Evolutionary conservation across 2,113 vertebrate genomes (phyloP).

Genomic region (Donacobius atricapilla): DNA sequence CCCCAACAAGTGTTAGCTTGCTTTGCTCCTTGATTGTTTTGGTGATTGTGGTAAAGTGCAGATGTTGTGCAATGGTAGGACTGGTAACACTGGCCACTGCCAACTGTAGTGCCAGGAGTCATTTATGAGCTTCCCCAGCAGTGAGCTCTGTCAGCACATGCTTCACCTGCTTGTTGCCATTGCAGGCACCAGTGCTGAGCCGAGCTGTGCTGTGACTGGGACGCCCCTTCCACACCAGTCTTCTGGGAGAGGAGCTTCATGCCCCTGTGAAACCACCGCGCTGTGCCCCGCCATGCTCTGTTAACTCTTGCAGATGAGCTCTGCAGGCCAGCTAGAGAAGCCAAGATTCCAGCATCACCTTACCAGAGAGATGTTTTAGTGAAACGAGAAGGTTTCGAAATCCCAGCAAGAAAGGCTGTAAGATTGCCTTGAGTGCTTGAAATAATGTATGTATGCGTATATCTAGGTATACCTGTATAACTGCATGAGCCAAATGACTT

Average conservation of each 20-base stretch:
- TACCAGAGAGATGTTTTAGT: not conserved
- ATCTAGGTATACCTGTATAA: conserved; percentile 53
- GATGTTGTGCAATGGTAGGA: conserved; percentile 50
- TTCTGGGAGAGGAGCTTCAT: not conserved
- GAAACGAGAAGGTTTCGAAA: not conserved
- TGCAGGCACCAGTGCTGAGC: not conserved
- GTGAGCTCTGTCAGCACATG: conserved; percentile 62
- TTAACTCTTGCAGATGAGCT: not conserved
- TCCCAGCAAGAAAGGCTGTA: conserved; percentile 1
- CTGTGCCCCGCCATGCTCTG: not conserved
- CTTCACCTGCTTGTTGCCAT: conserved; percentile 23
- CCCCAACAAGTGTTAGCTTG: conserved; percentile 32
- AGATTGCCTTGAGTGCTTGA: conserved; percentile 52
- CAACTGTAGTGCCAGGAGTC: conserved; percentile 43
- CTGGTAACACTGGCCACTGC: conserved; percentile 55
- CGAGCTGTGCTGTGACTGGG: not conserved
- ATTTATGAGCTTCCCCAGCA: conserved; percentile 52
- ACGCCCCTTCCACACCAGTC: not conserved
- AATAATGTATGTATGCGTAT: conserved; percentile 41
- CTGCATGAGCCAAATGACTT: conserved; percentile 56
- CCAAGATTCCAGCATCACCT: not conserved
- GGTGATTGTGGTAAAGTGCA: conserved; percentile 48
- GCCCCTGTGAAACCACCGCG: not conserved
- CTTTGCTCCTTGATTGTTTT: conserved; percentile 24
- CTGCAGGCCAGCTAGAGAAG: not conserved